These are phyloP conservation scores for Pongo abelii DNA, from an alignment of 2,113 vertebrate species.

Conservation along the genomic window DNA sequence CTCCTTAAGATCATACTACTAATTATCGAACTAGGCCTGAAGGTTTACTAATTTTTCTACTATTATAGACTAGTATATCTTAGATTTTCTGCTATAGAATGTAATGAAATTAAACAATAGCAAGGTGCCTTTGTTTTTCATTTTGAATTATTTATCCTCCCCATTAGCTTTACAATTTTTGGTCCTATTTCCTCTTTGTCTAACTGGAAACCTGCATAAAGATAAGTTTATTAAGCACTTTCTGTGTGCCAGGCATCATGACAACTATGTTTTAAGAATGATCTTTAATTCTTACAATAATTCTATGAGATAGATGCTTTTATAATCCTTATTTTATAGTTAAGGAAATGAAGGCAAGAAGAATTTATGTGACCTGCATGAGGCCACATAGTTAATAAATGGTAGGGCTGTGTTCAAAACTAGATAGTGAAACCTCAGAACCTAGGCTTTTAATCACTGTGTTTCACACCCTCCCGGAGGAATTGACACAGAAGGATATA, in stretches of 20 bases:
- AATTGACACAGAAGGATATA: background rate
- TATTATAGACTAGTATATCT: background rate
- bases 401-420: background rate
- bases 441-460: background rate
- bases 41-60: background rate
- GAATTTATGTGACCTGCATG: background rate
- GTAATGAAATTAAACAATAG: background rate
- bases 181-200: background rate
- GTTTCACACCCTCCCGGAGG: background rate
- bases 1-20: background rate
- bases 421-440: background rate
- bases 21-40: background rate
- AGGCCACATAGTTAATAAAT: background rate
- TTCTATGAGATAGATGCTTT: background rate
- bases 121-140: background rate
- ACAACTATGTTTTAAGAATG: background rate
- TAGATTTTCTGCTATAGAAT: background rate
- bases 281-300: slow-evolving; percentile 1
- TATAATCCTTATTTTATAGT: background rate
- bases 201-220: background rate
- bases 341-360: background rate
- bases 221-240: background rate
- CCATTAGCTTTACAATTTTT: background rate
- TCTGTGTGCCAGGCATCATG: background rate
- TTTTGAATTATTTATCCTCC: background rate